phyloP scores from a whole-genome alignment of 2,797 vertebrate species.

The Iguana delicatissima region DNA sequence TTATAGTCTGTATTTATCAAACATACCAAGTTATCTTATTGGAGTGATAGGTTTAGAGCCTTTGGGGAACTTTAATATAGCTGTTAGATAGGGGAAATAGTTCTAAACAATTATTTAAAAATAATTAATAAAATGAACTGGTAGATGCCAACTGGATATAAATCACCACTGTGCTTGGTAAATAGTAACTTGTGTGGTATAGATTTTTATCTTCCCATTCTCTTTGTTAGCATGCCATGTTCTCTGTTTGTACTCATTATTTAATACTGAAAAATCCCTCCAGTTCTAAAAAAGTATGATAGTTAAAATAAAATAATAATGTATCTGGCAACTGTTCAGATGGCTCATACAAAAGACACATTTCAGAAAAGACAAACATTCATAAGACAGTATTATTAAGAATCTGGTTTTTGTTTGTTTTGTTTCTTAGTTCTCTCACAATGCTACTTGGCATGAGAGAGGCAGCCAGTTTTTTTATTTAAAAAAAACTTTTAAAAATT shows the following conservation, averaged over 20 bases:
- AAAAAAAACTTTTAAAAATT: conserved; percentile 11
- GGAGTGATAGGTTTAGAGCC: conserved; percentile 2
- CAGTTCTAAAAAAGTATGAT: background rate
- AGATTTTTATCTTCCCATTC: conserved; percentile 5
- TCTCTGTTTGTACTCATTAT: conserved; percentile 1
- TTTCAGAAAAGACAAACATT: conserved; percentile 7
- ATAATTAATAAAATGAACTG: background rate
- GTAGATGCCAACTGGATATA: background rate
- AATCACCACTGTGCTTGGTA: background rate
- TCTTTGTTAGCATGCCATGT: conserved; percentile 35
- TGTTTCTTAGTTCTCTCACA: background rate
- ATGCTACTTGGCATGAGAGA: background rate
- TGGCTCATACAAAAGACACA: background rate
- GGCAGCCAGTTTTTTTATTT: background rate
- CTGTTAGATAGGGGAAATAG: background rate
- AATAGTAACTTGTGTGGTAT: background rate
- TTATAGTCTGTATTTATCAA: conserved; percentile 17
- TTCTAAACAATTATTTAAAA: conserved; percentile 21
- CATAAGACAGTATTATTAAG: background rate
- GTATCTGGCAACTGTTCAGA: background rate
- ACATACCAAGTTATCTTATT: background rate
- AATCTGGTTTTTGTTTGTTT: no score
- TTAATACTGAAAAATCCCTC: conserved; percentile 17
- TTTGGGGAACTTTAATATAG: conserved; percentile 13
- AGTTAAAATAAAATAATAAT: conserved; percentile 6